Percentiles rank a stretch among this genome's conserved stretches.
Evolutionary conservation across 2,113 vertebrate species (phyloP).

Genomic region (Seriola dumerili): DNA sequence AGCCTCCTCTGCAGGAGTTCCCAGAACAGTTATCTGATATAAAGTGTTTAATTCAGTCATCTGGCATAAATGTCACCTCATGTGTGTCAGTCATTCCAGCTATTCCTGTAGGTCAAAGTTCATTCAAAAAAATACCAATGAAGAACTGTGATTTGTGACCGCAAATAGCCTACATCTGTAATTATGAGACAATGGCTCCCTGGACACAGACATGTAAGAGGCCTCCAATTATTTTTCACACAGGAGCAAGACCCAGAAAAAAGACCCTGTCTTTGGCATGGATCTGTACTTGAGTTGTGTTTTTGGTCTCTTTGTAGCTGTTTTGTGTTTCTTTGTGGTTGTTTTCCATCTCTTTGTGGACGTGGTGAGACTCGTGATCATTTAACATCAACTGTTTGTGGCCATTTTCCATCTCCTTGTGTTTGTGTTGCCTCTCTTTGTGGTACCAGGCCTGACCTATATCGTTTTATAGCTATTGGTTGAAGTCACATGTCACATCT

Average conservation of each 20-base stretch:
- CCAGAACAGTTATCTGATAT: constrained; percentile 88
- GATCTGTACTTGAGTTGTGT: background rate
- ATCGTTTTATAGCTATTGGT: background rate
- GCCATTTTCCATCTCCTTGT: no score
- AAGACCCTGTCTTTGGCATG: background rate
- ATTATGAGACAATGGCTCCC: no score
- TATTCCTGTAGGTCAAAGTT: no score
- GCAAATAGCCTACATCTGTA: no score
- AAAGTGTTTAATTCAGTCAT: constrained; percentile 1
- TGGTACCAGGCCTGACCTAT: background rate
- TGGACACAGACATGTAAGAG: no score
- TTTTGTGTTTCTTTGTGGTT: background rate
- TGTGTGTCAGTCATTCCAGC: background rate
- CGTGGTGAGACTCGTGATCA: no score
- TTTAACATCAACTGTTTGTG: background rate
- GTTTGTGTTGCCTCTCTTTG: background rate
- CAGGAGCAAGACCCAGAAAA: no score
- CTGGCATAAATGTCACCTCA: background rate
- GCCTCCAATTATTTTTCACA: no score
- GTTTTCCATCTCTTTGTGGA: background rate
- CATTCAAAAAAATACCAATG: no score
- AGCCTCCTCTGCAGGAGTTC: constrained; percentile 92
- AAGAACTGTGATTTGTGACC: no score
- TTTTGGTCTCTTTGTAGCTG: background rate
- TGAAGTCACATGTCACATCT: no score